Percentiles rank a stretch among this genome's conserved stretches.
These are phyloP conservation scores for Pseudolaguvia tuberculata DNA, from an alignment of 2,113 vertebrate species.

Conservation along the genomic window DNA sequence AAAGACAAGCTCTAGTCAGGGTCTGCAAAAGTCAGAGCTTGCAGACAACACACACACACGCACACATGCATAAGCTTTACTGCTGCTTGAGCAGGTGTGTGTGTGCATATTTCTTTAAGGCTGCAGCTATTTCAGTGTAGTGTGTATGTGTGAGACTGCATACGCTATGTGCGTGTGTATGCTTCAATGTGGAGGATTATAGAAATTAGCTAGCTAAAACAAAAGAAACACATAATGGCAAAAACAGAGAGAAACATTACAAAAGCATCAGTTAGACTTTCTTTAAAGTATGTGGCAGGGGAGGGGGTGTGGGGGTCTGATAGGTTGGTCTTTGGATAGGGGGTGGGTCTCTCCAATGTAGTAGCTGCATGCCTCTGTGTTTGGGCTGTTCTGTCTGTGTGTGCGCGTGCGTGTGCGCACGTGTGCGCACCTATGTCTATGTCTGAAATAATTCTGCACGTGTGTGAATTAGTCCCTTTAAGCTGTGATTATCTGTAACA, in stretches of 20 bases:
- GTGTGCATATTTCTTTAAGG: constrained; percentile 39
- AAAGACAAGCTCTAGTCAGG: constrained; percentile 31
- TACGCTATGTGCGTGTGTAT: constrained; percentile 23
- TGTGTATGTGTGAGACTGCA: constrained; percentile 27
- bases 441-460: constrained; percentile 51
- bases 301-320: too few relatives aligned
- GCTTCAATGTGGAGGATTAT: constrained; percentile 33
- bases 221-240: constrained; percentile 26
- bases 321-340: constrained; percentile 36
- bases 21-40: constrained; percentile 20
- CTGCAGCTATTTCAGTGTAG: constrained; percentile 48
- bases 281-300: constrained; percentile 33
- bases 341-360: constrained; percentile 37
- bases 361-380: constrained; percentile 66
- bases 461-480: constrained; percentile 60
- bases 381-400: constrained; percentile 54
- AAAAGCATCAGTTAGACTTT: constrained; percentile 39
- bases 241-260: not conserved
- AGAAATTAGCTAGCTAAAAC: constrained; percentile 44
- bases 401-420: constrained; percentile 11
- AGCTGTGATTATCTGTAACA: constrained; percentile 65
- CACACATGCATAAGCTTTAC: constrained; percentile 1
- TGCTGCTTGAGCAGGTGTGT: constrained; percentile 28
- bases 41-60: constrained; percentile 29
- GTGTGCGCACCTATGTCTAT: constrained; percentile 57